Evolutionary conservation across 2,113 vertebrate species (phyloP).

Genomic region (Albula glossodonta): DNA sequence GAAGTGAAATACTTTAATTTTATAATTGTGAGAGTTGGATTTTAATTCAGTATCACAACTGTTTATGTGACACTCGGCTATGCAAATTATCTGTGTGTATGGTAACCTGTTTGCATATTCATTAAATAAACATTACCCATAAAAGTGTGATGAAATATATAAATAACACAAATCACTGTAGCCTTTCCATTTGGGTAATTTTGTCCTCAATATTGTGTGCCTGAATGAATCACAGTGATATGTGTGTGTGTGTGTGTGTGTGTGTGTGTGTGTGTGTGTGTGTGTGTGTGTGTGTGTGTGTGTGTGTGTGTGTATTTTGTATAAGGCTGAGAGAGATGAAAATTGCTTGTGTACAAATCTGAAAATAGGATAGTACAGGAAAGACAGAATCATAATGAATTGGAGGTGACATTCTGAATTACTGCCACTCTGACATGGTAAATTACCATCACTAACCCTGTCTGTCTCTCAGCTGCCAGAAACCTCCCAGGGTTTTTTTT

Average conservation of each 20-base stretch:
- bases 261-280: background rate
- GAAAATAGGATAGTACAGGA: background rate
- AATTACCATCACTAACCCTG: background rate
- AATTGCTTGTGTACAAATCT: background rate
- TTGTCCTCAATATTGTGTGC: background rate
- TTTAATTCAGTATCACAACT: background rate
- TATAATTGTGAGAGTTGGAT: background rate
- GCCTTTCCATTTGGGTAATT: background rate
- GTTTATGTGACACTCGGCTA: background rate
- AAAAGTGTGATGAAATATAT: background rate
- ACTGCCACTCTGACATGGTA: background rate
- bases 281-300: slow-evolving; percentile 8
- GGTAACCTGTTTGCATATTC: background rate
- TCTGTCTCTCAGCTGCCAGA: slow-evolving; percentile 1
- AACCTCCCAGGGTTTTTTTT: background rate
- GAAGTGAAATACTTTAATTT: background rate
- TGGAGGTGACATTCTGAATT: slow-evolving; percentile 16
- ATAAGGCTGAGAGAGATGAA: background rate
- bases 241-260: background rate
- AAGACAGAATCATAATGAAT: slow-evolving; percentile 14
- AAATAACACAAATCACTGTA: background rate
- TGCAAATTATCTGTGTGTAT: no score
- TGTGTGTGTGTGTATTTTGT: slow-evolving; percentile 3
- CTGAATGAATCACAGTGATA: background rate
- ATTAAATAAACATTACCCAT: background rate